Evolutionary conservation across 2,113 vertebrate species (phyloP), one percentile per base, ranked within the genome.

Genomic region (Mastomys natalensis): DNA sequence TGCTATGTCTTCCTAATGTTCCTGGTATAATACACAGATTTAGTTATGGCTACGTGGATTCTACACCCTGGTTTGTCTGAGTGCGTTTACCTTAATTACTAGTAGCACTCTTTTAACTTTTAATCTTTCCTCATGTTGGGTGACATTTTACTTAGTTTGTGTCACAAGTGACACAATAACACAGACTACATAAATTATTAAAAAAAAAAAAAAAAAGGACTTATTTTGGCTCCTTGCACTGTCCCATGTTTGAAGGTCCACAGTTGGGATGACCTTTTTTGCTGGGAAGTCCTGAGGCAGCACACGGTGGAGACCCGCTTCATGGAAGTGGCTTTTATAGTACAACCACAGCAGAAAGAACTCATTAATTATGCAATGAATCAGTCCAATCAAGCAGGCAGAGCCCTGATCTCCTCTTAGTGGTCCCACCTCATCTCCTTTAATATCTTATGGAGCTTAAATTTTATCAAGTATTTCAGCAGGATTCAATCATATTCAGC

Each of bases 31-130:
- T 34, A 51, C 5, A 96, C 51, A 70, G 8, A 81, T 89, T 96
- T 86, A 73, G 91, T 91, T 86, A n/a, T 91, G 48, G 86, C 91
- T 93, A 89, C 37, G 26, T 93, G 70, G 73, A 91, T 48, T 55
- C 26, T 72, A 91, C n/a, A 43, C 92, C 34, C 82, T 40, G 62
- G 66, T 93, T 92, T 89, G 45, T 70, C 66, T 74, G 77, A 45
- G 55, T 72, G 34, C 55, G 31, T 97, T 93, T 34, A 77, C 51
- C 76, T 96, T 96, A 95, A 90, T 92, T 89, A 96, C 85, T 91
- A 93, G 66, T 73, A 93, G 45, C 7, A 22, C 55, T 40, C 24
- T n/a, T n/a, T 55, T 55, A n/a, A n/a, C 58, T 77, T 64, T 77
- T 86, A 72, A 81, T 90, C 62, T n/a, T 78, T 51, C 43, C 11